These are phyloP conservation scores for Myrmecobius fasciatus DNA, from an alignment of 2,113 vertebrate species.

Conservation along the genomic window DNA sequence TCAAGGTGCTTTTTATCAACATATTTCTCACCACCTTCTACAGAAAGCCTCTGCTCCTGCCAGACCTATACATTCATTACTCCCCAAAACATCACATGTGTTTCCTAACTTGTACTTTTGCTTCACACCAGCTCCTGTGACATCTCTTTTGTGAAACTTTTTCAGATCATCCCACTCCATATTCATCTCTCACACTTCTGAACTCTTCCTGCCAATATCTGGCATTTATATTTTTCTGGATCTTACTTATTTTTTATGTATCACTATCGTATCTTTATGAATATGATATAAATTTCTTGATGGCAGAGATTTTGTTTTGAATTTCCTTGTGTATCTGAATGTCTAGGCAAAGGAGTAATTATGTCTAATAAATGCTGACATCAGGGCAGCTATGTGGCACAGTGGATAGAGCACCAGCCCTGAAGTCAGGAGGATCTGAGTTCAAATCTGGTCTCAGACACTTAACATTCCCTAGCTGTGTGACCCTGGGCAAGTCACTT, in stretches of 20 bases:
- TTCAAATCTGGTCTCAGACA: no score
- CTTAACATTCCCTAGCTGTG: no score
- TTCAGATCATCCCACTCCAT: background rate
- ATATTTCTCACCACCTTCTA: background rate
- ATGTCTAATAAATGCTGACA: background rate
- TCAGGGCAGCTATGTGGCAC: no score
- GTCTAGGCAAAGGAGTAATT: background rate
- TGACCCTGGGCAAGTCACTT: no score
- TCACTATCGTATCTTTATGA: background rate
- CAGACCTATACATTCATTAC: background rate
- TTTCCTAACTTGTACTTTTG: background rate
- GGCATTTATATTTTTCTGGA: background rate
- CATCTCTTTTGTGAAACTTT: slow-evolving; percentile 13
- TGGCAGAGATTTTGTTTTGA: background rate
- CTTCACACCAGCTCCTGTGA: background rate
- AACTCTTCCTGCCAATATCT: background rate
- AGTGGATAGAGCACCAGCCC: no score
- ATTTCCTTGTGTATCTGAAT: background rate
- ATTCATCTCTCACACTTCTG: background rate
- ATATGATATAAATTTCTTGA: slow-evolving; percentile 7
- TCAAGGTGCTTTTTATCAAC: background rate
- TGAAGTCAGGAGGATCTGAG: no score
- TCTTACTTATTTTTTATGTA: background rate
- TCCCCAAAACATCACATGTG: background rate
- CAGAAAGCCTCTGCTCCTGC: background rate